Conservation (phyloP, 2,797 vertebrate genomes). For the Salarias fasciatus region DNA sequence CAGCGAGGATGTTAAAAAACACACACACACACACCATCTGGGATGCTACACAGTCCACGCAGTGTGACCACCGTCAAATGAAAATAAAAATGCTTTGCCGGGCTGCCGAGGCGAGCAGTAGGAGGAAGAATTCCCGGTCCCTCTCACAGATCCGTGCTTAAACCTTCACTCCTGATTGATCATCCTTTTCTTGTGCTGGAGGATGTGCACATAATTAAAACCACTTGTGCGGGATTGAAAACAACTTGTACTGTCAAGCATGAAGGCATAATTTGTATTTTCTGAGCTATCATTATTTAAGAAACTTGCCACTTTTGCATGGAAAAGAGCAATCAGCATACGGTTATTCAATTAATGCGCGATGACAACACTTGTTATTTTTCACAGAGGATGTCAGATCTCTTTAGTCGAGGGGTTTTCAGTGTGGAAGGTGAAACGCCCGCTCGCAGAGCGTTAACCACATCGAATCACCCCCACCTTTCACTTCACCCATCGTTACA, state of each 20-base stretch:
- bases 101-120: slow-evolving; percentile 10
- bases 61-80: slow-evolving; percentile 10
- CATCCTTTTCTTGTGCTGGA: neutral
- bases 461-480: too few species aligned
- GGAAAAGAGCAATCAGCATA: neutral
- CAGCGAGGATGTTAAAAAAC: slow-evolving; percentile 14
- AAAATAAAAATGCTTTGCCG: slow-evolving; percentile 26
- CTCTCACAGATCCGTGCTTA: neutral
- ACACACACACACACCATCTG: slow-evolving; percentile 37
- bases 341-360: neutral
- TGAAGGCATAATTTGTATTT: neutral
- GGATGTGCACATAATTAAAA: neutral
- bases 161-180: slow-evolving; percentile 1
- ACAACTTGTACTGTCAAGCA: neutral
- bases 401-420: too few species aligned
- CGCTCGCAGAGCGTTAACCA: too few species aligned
- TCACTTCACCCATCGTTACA: too few species aligned
- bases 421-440: too few species aligned
- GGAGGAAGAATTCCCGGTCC: slow-evolving; percentile 2
- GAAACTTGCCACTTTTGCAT: neutral
- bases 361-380: too few species aligned
- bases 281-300: neutral
- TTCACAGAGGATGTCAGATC: too few species aligned
- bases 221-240: neutral
- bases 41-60: slow-evolving; percentile 15